phyloP scores from a whole-genome alignment of 2,888 invertebrate species.

The Drosophila anomalipes region DNA sequence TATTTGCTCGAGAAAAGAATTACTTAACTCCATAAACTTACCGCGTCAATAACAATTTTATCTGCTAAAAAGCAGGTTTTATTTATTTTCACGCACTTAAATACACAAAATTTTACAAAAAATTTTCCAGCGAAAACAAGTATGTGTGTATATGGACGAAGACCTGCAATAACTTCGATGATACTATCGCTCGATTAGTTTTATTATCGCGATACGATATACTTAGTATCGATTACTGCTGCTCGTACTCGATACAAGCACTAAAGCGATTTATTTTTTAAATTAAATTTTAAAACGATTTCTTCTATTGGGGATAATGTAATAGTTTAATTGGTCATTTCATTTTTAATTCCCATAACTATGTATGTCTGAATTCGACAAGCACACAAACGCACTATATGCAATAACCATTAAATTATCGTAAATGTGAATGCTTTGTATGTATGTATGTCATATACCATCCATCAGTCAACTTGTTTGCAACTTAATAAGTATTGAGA shows the following conservation, averaged over 20 bases:
- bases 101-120: constrained; percentile 56
- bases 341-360: neutral
- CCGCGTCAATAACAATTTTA: constrained; percentile 68
- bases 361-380: neutral
- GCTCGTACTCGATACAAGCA: constrained; percentile 14
- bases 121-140: constrained; percentile 60
- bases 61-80: constrained; percentile 78
- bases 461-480: constrained; percentile 7
- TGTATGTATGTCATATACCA: constrained; percentile 5
- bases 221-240: constrained; percentile 24
- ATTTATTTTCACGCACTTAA: constrained; percentile 70
- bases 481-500: neutral
- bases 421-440: neutral
- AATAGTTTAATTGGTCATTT: neutral
- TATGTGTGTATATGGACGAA: constrained; percentile 60
- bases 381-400: neutral
- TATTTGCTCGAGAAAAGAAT: neutral
- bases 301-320: neutral
- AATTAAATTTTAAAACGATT: neutral
- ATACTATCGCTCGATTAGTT: constrained; percentile 19
- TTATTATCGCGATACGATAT: neutral
- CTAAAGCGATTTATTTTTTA: neutral
- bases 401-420: neutral
- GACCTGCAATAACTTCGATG: constrained; percentile 34
- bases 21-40: constrained; percentile 70